A percentile compares a stretch with the other conserved stretches of the same genome.
Evolutionary conservation across 2,113 vertebrate genomes (phyloP).

Genomic region (Sorex araneus): DNA sequence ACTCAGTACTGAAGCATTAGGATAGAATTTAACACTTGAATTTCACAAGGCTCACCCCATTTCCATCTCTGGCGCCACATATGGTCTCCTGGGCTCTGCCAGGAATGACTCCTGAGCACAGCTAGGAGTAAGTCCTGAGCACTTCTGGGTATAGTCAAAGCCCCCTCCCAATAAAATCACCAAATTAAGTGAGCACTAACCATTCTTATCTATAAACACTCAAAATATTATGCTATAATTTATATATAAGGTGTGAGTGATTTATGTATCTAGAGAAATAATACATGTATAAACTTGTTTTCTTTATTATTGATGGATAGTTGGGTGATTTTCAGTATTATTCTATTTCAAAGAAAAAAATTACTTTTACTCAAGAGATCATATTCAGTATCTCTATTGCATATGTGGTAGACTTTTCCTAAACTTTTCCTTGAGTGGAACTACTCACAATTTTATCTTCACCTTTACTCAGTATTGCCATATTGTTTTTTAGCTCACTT

Average conservation of each 20-base stretch:
- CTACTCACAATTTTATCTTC: not conserved
- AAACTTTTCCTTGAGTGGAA: not conserved
- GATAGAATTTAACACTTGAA: no score
- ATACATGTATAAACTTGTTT: not conserved
- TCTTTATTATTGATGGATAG: not conserved
- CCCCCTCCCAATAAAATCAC: no score
- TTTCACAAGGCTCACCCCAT: no score
- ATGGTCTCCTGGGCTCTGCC: no score
- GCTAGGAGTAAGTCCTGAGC: no score
- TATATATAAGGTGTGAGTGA: not conserved
- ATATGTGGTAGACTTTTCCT: not conserved
- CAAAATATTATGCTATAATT: no score
- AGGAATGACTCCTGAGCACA: no score
- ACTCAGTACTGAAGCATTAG: no score
- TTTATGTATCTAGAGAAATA: not conserved
- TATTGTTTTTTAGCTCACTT: not conserved
- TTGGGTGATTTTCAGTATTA: conserved; percentile 38
- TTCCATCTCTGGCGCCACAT: no score
- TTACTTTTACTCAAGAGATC: not conserved
- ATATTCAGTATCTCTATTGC: not conserved
- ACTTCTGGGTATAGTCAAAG: no score
- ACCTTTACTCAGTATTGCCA: not conserved
- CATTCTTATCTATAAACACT: no score
- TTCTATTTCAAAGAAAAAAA: not conserved
- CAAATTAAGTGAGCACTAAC: no score